A percentile compares a stretch with the other conserved stretches of the same genome.
Conservation (phyloP, 2,797 vertebrate genomes). For the Nyctibius grandis region DNA sequence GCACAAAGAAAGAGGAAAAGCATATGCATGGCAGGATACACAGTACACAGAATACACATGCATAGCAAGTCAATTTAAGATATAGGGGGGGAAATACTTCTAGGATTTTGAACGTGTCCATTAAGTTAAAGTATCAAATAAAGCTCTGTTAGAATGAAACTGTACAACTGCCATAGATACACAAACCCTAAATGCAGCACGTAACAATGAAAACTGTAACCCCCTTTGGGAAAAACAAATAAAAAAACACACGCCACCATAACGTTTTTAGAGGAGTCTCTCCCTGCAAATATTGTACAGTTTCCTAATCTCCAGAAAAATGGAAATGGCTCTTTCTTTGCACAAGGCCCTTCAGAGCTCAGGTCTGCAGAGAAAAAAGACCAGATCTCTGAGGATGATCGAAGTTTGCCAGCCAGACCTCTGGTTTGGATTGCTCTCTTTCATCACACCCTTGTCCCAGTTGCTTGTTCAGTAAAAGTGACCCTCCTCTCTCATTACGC, state of each 20-base stretch:
- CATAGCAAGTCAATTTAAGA: background rate
- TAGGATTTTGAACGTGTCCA: background rate
- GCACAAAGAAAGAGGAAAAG: slow-evolving; percentile 9
- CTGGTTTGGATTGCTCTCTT: slow-evolving; percentile 34
- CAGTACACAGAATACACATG: background rate
- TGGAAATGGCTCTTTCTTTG: background rate
- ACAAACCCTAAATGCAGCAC: background rate
- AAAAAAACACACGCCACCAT: background rate
- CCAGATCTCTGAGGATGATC: background rate
- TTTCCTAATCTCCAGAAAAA: background rate
- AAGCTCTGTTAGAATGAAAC: slow-evolving; percentile 17
- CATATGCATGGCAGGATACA: background rate
- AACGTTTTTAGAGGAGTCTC: background rate
- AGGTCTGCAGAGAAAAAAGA: background rate
- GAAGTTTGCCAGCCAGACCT: background rate
- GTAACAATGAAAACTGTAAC: background rate
- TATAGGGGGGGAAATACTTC: background rate
- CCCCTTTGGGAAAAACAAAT: background rate
- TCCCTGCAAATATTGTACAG: background rate
- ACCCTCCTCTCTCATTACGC: background rate
- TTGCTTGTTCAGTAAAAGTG: background rate
- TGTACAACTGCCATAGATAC: background rate
- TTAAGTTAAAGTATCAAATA: background rate
- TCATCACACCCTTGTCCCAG: background rate
- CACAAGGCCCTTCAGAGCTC: background rate